phyloP scores from a whole-genome alignment of 1,140 invertebrate species.

The Neodiprion fabricii region DNA sequence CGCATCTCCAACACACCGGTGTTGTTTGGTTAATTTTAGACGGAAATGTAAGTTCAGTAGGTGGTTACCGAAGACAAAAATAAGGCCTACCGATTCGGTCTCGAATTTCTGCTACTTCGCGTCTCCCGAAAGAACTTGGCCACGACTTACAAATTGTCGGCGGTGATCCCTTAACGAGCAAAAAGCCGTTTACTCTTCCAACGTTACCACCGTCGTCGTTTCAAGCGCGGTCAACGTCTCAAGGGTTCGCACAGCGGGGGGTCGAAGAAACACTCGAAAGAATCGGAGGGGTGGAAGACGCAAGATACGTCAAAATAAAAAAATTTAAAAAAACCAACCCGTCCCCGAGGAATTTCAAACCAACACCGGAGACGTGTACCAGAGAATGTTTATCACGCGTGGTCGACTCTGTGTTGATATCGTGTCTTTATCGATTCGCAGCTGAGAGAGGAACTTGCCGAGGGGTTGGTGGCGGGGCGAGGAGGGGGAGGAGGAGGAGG shows the following conservation, averaged over 20 bases:
- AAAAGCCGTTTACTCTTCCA: background rate
- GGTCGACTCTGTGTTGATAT: background rate
- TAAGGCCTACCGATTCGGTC: background rate
- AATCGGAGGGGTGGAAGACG: background rate
- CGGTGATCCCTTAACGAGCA: background rate
- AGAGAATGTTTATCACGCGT: background rate
- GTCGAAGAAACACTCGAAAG: background rate
- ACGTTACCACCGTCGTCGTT: background rate
- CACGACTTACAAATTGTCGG: background rate
- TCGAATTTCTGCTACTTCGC: background rate
- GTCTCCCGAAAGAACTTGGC: background rate
- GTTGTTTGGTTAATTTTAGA: slow-evolving; percentile 6
- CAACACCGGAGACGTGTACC: background rate
- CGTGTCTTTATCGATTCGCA: background rate
- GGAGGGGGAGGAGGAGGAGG: background rate
- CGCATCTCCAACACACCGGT: background rate
- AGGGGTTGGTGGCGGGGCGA: background rate
- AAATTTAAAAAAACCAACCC: too few relatives aligned
- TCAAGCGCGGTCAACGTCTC: background rate
- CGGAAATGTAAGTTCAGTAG: background rate
- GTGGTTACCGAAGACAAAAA: background rate
- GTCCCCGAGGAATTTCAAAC: background rate
- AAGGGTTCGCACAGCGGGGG: background rate
- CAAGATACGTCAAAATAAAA: too few relatives aligned
- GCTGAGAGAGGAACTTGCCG: background rate